A percentile compares a stretch with the other conserved stretches of the same genome.
phyloP scores from a whole-genome alignment of 2,113 vertebrate genomes.

The Microcebus murinus region DNA sequence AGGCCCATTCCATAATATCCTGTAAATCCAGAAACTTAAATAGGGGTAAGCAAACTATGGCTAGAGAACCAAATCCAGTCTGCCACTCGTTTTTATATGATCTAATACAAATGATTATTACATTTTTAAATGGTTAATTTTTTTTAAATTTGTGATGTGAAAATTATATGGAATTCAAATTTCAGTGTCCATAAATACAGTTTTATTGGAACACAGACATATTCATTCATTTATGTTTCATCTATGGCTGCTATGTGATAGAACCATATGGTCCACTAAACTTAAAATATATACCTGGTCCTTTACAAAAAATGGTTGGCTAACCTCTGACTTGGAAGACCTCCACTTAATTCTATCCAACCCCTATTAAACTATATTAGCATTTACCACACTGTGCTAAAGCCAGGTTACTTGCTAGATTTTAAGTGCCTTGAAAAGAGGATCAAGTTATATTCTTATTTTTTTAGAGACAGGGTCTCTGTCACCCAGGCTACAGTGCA shows the following conservation, averaged over 20 bases:
- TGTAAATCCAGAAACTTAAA: background rate
- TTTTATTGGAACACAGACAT: background rate
- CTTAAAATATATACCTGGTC: background rate
- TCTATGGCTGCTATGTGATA: background rate
- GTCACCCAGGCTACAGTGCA: too few relatives aligned
- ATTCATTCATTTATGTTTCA: background rate
- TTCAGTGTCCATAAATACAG: background rate
- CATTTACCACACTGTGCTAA: background rate
- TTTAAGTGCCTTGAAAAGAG: background rate
- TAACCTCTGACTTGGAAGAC: background rate
- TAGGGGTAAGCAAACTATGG: background rate
- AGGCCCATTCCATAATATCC: background rate
- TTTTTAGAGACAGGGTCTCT: too few relatives aligned
- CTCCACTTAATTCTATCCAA: background rate
- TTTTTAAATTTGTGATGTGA: background rate
- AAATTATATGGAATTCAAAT: slow-evolving; percentile 26
- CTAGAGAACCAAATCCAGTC: background rate
- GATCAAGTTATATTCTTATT: background rate
- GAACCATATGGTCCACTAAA: background rate
- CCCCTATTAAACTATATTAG: background rate
- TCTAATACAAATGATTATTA: background rate
- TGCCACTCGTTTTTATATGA: background rate
- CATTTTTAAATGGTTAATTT: background rate
- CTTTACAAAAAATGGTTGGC: background rate
- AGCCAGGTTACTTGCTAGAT: background rate